phyloP scores from a whole-genome alignment of 2,797 vertebrate species.

The Pseudochaenichthys georgianus region DNA sequence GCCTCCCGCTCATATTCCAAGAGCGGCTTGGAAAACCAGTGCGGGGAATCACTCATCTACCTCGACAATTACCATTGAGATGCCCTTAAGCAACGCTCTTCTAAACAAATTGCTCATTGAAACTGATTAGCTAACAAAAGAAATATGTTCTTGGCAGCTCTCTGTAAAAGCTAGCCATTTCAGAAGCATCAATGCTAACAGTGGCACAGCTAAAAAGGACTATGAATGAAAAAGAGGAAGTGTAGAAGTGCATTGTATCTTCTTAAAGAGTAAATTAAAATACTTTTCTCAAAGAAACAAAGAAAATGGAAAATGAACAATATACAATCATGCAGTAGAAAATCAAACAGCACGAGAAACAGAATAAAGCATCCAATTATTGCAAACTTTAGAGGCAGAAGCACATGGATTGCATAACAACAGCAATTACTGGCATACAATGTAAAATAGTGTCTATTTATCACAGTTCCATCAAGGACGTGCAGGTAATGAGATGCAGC shows the following conservation, averaged over 20 bases:
- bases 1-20: conserved; percentile 1
- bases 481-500: conserved; percentile 65
- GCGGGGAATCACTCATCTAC: conserved; percentile 21
- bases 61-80: conserved; percentile 35
- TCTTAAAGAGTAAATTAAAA: too few species aligned
- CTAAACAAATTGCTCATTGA: conserved; percentile 28
- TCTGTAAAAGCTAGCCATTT: conserved; percentile 18
- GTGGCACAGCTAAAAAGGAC: not conserved
- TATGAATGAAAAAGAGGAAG: too few species aligned
- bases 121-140: conserved; percentile 33
- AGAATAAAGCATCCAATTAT: conserved; percentile 12
- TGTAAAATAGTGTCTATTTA: conserved; percentile 48
- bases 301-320: not conserved
- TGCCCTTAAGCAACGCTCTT: conserved; percentile 41
- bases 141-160: conserved; percentile 11
- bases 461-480: conserved; percentile 68
- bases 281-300: not conserved
- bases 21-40: conserved; percentile 24
- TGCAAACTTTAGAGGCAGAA: conserved; percentile 10
- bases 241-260: too few species aligned
- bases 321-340: not conserved
- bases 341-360: not conserved
- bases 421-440: conserved; percentile 57
- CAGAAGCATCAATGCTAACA: not conserved
- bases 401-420: conserved; percentile 41